Percentiles rank a stretch among this genome's conserved stretches.
phyloP scores from a whole-genome alignment of 2,888 invertebrate genomes.

The Caenorhabditis uteleia region DNA sequence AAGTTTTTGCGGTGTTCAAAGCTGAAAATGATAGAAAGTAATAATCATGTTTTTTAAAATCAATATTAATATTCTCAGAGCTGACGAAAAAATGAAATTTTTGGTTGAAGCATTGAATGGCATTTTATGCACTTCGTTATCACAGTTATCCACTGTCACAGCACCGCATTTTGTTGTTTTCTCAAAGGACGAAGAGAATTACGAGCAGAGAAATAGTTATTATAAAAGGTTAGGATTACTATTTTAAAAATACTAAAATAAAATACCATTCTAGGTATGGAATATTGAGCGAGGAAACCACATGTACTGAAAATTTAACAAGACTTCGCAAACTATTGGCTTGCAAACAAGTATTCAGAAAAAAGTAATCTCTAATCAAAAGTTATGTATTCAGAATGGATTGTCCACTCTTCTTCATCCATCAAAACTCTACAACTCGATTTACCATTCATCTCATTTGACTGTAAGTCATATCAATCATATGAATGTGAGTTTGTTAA shows the following conservation, averaged over 20 bases:
- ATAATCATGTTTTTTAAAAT: neutral
- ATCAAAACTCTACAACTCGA: conserved; percentile 74
- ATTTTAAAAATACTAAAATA: neutral
- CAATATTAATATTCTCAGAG: conserved; percentile 72
- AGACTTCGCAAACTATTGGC: conserved; percentile 97
- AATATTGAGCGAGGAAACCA: conserved; percentile 90
- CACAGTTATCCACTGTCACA: conserved; percentile 75
- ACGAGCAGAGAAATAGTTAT: neutral
- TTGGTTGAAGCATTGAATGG: conserved; percentile 90
- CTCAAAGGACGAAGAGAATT: neutral
- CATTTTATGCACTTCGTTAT: conserved; percentile 91
- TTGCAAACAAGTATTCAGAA: conserved; percentile 77
- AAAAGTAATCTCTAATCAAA: neutral
- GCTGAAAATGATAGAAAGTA: conserved; percentile 20
- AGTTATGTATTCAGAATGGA: conserved; percentile 76
- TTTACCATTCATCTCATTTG: conserved; percentile 44
- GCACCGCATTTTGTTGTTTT: conserved; percentile 17
- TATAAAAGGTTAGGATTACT: neutral
- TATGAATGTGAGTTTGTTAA: too few species aligned
- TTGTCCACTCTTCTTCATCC: conserved; percentile 87
- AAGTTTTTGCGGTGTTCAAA: conserved; percentile 90
- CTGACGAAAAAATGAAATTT: conserved; percentile 84
- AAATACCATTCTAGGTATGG: conserved; percentile 78
- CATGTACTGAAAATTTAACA: conserved; percentile 97
- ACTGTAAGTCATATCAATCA: neutral